Conservation (phyloP, 2,888 invertebrate genomes). For the Lypha dubia region DNA sequence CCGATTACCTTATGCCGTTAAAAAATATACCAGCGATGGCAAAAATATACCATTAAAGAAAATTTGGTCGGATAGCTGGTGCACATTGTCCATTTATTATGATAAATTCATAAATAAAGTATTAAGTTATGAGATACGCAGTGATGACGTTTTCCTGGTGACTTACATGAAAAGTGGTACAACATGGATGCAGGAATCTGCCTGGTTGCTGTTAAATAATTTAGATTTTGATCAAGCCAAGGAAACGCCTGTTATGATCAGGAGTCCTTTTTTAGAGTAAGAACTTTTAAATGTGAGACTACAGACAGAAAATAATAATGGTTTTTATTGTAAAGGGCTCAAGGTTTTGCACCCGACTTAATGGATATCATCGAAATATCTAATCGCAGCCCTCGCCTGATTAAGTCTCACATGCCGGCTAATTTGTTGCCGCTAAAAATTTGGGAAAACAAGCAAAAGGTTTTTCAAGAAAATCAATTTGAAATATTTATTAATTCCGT, state of each 20-base stretch:
- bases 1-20: conserved; percentile 13
- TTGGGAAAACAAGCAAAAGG: conserved; percentile 73
- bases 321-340: no score
- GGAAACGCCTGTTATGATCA: conserved; percentile 13
- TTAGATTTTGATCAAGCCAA: conserved; percentile 73
- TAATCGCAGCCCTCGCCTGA: conserved; percentile 73
- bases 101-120: conserved; percentile 44
- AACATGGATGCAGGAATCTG: conserved; percentile 75
- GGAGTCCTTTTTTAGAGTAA: conserved; percentile 73
- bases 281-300: no score
- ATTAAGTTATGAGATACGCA: conserved; percentile 70
- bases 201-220: conserved; percentile 75
- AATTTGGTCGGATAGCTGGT: conserved; percentile 69
- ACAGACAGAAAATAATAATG: no score
- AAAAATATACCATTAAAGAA: conserved; percentile 60
- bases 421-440: conserved; percentile 73
- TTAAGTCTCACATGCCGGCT: conserved; percentile 76
- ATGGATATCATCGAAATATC: conserved; percentile 16
- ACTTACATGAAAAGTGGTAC: conserved; percentile 74
- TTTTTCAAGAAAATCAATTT: not conserved
- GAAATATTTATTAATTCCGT: no score
- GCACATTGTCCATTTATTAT: conserved; percentile 47
- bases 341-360: not conserved
- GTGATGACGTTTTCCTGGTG: conserved; percentile 74
- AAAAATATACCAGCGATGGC: conserved; percentile 51